Percentiles rank a stretch among this genome's conserved stretches.
Evolutionary conservation across 2,888 invertebrate species (phyloP).

Genomic region (Epirrita christyi): DNA sequence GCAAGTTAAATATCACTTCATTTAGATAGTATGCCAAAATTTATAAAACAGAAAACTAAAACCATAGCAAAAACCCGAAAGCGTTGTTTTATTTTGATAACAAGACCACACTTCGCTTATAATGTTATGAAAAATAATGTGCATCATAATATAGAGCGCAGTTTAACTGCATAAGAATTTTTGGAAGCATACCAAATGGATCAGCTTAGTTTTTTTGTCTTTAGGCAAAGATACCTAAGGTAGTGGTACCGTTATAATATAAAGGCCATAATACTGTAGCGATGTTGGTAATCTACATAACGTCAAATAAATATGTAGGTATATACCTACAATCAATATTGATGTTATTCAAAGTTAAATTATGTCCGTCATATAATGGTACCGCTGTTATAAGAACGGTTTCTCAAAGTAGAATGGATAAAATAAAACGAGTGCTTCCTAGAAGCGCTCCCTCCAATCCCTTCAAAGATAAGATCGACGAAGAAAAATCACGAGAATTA

Average conservation of each 20-base stretch:
- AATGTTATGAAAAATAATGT: slow-evolving; percentile 40
- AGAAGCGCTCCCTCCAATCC: slow-evolving; percentile 56
- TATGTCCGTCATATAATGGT: background rate
- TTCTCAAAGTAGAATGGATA: slow-evolving; percentile 39
- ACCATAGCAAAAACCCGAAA: slow-evolving; percentile 8
- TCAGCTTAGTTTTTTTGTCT: too few species aligned
- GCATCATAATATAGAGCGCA: slow-evolving; percentile 34
- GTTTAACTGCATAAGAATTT: slow-evolving; percentile 40
- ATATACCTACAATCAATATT: too few species aligned
- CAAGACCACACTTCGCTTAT: slow-evolving; percentile 22
- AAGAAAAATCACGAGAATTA: slow-evolving; percentile 75
- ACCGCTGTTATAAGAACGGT: slow-evolving; percentile 2
- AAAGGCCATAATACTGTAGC: too few species aligned
- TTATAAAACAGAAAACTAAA: background rate
- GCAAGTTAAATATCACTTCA: too few species aligned
- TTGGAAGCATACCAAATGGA: slow-evolving; percentile 47
- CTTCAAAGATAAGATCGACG: slow-evolving; percentile 58
- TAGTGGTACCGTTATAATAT: background rate
- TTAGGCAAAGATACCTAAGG: background rate
- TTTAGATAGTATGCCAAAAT: slow-evolving; percentile 7
- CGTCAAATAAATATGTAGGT: too few species aligned
- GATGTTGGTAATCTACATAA: too few species aligned
- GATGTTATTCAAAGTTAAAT: background rate
- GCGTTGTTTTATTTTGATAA: slow-evolving; percentile 3
- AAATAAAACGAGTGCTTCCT: slow-evolving; percentile 47